Conservation (phyloP, 2,113 vertebrate species). For the Bothrops jararaca region DNA sequence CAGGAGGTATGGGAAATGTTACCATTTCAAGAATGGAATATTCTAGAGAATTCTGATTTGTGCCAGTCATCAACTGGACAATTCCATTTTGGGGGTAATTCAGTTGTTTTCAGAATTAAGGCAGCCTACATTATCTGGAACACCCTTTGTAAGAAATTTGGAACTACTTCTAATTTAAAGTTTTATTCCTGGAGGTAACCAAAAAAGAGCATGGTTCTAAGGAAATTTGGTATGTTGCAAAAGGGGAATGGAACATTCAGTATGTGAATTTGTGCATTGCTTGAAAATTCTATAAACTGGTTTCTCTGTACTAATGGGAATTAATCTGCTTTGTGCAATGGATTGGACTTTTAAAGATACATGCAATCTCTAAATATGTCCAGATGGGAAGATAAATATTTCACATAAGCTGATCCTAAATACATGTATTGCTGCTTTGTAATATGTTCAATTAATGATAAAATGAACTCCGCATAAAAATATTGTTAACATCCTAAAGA, state of each 20-base stretch:
- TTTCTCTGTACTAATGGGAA: neutral
- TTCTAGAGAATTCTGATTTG: neutral
- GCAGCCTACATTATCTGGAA: neutral
- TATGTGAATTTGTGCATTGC: neutral
- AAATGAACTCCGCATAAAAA: neutral
- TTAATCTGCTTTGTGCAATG: neutral
- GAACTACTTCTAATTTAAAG: neutral
- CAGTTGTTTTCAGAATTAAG: neutral
- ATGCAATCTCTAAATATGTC: neutral
- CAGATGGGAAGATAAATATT: neutral
- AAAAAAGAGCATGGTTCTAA: neutral
- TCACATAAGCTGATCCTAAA: neutral
- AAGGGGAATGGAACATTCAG: neutral
- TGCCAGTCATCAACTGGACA: neutral
- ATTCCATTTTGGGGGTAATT: neutral
- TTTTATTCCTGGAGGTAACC: neutral
- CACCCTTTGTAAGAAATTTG: neutral
- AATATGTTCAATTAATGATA: neutral
- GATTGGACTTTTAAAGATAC: neutral
- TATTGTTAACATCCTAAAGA: neutral
- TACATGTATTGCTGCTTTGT: neutral
- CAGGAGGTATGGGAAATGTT: neutral
- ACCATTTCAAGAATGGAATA: neutral
- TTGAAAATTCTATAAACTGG: neutral
- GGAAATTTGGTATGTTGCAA: neutral